Evolutionary conservation across 30 jellyfish, hydroid and myxozoan species (phyloP), one percentile per base, ranked within the genome.

Genomic region (Hydractinia symbiolongicarpus): DNA sequence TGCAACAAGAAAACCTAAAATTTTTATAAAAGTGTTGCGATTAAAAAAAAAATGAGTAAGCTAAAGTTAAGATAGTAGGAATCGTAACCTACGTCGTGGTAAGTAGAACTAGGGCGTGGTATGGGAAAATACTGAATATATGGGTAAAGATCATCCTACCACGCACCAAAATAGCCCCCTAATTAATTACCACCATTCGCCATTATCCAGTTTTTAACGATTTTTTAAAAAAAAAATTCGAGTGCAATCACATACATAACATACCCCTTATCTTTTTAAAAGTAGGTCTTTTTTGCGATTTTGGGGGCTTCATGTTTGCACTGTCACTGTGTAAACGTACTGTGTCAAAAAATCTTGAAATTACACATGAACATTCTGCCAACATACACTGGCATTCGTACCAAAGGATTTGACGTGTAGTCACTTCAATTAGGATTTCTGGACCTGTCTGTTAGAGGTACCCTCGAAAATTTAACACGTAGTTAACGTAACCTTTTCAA

Each of bases 61-160:
- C 44, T 16, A 58, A 13, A 58, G 69, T 16, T 13, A 58, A 58
- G 69, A 58, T 58, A 58, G 69, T 58, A 58, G 69, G 69, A 58
- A 58, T 11, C 17, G 69, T 58, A 58, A 58, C 69, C 19, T 58
- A 58, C 19, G 69, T 13, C 69, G 69, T 16, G 69, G 69, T 16
- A 58, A 16, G 19, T 58, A 16, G 17, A 11, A 11, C 3, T 16
- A 11, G 15, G 69, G 3, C 69, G 19, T 58, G 69, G 69, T 58
- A 58, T 16, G 15, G 15, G 69, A 58, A 58, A 58, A 58, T 58
- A 11, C 19, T 58, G 15, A 11, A 0, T 58, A 11, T 58, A 11
- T 58, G 19, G 69, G 69, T 13, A 58, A 58, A 58, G 69, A 58
- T 58, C 69, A 58, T 58, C 19, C 17, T 58, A 58, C 69, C 69